Conservation (phyloP, 2,113 vertebrate species). For the Nothoprocta pentlandii region DNA sequence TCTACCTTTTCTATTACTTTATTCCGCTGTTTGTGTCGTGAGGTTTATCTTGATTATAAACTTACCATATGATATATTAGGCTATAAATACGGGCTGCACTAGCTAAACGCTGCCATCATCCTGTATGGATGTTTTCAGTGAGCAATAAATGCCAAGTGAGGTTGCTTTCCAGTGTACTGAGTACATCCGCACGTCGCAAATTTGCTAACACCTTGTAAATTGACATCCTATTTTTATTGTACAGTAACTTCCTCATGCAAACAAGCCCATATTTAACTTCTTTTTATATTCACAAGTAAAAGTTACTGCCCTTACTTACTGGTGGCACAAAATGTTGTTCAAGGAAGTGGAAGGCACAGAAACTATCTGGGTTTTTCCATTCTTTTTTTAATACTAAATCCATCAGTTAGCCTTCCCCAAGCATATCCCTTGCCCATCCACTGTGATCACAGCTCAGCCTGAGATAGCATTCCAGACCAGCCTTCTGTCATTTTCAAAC, state of each 20-base stretch:
- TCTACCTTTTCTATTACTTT: not conserved
- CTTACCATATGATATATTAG: not conserved
- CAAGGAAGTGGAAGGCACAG: not conserved
- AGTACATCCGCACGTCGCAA: not conserved
- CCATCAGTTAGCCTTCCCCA: not conserved
- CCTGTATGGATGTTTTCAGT: not conserved
- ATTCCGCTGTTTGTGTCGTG: not conserved
- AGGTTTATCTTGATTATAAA: not conserved
- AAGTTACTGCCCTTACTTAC: not conserved
- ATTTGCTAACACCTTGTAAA: not conserved
- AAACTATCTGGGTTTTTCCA: not conserved
- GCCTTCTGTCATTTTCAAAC: not conserved
- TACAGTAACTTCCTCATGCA: not conserved
- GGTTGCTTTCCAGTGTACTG: not conserved
- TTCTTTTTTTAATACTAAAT: not conserved
- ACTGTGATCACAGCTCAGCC: not conserved
- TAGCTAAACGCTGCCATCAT: not conserved
- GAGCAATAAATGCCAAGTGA: not conserved
- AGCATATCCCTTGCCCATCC: not conserved
- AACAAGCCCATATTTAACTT: not conserved
- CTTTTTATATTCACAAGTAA: not conserved
- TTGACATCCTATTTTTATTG: not conserved
- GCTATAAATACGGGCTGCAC: not conserved
- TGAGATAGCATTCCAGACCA: not conserved
- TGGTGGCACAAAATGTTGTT: not conserved